phyloP scores from a whole-genome alignment of 2,113 vertebrate species.

The Acinonyx jubatus region DNA sequence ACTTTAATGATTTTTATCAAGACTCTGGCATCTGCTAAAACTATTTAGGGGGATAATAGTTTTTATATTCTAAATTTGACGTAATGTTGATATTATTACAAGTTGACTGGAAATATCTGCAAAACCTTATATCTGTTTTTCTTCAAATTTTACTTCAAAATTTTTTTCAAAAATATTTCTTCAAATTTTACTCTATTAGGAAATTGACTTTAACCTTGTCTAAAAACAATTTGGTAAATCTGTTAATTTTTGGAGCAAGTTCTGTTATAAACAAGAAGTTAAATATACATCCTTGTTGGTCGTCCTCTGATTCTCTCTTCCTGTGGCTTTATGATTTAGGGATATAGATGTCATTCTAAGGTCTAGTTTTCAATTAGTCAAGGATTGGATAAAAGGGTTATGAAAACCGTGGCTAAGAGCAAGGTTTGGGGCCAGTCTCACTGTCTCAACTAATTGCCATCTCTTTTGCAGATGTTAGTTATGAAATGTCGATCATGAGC shows the following conservation, averaged over 20 bases:
- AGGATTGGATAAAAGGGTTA: background rate
- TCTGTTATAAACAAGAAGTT: background rate
- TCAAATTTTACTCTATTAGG: constrained; percentile 42
- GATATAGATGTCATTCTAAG: background rate
- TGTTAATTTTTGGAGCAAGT: background rate
- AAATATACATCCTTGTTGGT: background rate
- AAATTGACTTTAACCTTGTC: constrained; percentile 39
- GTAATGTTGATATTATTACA: constrained; percentile 38
- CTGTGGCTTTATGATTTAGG: background rate
- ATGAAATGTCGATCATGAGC: background rate
- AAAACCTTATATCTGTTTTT: background rate
- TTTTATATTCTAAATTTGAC: constrained; percentile 50
- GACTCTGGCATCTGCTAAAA: background rate
- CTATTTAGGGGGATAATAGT: background rate
- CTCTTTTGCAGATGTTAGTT: constrained; percentile 24
- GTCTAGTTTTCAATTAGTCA: background rate
- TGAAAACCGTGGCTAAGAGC: background rate
- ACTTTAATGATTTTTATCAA: constrained; percentile 48
- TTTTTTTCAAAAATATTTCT: constrained; percentile 8
- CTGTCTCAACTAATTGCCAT: background rate
- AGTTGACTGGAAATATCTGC: background rate
- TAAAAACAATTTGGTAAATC: constrained; percentile 15
- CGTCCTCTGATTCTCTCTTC: background rate
- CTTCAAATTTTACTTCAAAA: background rate
- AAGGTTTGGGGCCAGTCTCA: background rate